Conservation (phyloP, 2,797 vertebrate genomes). For the Falco cherrug region DNA sequence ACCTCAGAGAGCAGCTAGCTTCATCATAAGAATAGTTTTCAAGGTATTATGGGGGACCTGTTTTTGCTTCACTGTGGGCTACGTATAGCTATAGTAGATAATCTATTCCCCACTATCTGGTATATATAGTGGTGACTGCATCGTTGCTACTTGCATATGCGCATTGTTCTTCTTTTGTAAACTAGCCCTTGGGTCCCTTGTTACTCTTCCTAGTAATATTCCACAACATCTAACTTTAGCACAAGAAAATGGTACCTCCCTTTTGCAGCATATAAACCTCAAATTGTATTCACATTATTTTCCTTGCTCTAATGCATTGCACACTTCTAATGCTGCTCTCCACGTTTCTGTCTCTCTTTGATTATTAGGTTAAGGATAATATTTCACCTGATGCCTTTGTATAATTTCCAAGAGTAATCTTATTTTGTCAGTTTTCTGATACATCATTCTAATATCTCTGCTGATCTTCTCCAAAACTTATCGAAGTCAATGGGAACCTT, state of each 20-base stretch:
- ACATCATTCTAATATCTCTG: background rate
- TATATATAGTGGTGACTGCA: accelerated
- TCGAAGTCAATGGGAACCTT: background rate
- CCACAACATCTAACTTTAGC: background rate
- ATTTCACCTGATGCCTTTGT: background rate
- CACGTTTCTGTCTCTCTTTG: background rate
- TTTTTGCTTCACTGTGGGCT: background rate
- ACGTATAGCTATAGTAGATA: accelerated
- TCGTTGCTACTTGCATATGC: background rate
- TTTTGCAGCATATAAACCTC: background rate
- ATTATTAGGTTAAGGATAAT: background rate
- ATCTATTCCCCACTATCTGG: background rate
- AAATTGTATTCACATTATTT: background rate
- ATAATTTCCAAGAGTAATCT: background rate
- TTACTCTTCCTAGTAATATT: background rate
- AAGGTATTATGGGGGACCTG: background rate
- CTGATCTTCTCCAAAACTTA: background rate
- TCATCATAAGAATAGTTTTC: background rate
- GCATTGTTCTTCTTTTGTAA: background rate
- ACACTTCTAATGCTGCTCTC: background rate
- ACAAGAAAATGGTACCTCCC: background rate
- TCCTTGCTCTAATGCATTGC: background rate
- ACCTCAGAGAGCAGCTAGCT: background rate
- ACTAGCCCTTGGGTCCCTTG: background rate
- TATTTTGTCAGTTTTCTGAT: background rate